Evolutionary conservation across 2,113 vertebrate species (phyloP).

Genomic region (Arvicanthis niloticus): DNA sequence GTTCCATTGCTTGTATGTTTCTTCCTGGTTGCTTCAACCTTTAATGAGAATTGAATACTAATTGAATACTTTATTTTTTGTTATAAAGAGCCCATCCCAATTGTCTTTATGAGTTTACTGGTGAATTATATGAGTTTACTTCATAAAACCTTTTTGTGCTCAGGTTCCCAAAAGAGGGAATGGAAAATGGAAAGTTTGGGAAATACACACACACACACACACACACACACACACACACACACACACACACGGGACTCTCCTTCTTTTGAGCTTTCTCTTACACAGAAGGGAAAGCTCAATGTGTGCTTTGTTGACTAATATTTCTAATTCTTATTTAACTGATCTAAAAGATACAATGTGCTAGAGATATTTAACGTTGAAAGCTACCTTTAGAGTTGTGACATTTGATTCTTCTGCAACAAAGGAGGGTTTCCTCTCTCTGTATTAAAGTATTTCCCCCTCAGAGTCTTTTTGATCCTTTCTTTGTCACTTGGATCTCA

Average conservation of each 20-base stretch:
- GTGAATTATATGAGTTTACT: not conserved
- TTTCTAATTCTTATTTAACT: not conserved
- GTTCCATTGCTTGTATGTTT: too few species aligned
- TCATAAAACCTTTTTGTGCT: not conserved
- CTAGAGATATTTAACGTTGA: not conserved
- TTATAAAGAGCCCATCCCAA: not conserved
- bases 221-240: too few species aligned
- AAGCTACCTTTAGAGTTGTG: not conserved
- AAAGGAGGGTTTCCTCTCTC: not conserved
- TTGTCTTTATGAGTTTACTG: not conserved
- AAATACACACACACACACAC: too few species aligned
- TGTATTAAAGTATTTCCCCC: too few species aligned
- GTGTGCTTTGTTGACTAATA: not conserved
- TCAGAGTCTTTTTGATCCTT: not conserved
- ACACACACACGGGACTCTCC: too few species aligned
- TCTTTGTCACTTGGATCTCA: not conserved
- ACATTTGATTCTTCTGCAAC: not conserved
- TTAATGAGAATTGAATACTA: not conserved
- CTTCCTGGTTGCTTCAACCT: not conserved
- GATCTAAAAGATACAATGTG: not conserved
- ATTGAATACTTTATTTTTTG: not conserved
- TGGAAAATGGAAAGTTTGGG: not conserved
- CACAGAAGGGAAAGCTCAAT: not conserved
- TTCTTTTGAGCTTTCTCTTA: not conserved
- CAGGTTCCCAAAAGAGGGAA: not conserved